Conservation (phyloP, 2,113 vertebrate genomes). For the Brachyhypopomus gauderio region DNA sequence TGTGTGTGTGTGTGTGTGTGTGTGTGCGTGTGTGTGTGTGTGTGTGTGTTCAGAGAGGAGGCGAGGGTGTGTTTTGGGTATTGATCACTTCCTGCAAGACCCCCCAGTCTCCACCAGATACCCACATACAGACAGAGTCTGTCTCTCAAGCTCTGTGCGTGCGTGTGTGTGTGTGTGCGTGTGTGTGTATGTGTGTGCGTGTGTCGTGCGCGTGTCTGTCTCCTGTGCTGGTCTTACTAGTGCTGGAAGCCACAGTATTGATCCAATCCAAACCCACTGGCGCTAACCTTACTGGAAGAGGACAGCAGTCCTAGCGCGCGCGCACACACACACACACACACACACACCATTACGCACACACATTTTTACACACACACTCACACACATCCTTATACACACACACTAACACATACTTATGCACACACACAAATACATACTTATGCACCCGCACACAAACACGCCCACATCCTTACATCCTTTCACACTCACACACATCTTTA, state of each 20-base stretch:
- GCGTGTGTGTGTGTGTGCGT: neutral
- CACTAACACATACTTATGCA: neutral
- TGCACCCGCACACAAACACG: neutral
- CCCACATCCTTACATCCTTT: neutral
- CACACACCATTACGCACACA: neutral
- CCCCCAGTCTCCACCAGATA: conserved; percentile 19
- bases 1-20: conserved; percentile 26
- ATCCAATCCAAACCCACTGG: conserved; percentile 45
- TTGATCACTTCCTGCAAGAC: conserved; percentile 41
- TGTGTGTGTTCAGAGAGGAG: too few relatives aligned
- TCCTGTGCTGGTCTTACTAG: conserved; percentile 16
- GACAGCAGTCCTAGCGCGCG: conserved; percentile 3
- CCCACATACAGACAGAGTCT: neutral
- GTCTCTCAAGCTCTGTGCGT: neutral
- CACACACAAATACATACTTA: neutral
- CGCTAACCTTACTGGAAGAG: conserved; percentile 54
- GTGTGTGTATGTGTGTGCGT: neutral
- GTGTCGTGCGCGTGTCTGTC: neutral
- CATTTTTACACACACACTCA: neutral
- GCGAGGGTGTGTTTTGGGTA: conserved; percentile 53
- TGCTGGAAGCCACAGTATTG: conserved; percentile 46
- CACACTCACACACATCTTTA: neutral
- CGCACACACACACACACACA: neutral
- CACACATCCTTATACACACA: neutral
- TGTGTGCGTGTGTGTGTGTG: conserved; percentile 28